Evolutionary conservation across 1,140 invertebrate species (phyloP).

Genomic region (Hycleus phaleratus): DNA sequence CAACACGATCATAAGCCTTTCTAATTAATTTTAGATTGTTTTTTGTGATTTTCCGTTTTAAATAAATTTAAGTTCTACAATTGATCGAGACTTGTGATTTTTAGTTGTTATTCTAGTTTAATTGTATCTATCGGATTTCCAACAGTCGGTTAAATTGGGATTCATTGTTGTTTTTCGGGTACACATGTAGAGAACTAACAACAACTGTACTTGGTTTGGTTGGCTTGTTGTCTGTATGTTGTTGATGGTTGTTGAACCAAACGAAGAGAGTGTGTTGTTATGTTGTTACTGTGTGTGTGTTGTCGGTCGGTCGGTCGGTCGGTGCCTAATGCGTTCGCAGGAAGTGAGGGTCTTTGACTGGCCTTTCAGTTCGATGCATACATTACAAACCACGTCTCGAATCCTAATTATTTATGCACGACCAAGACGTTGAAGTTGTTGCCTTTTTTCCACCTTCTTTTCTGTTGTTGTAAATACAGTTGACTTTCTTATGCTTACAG

Average conservation of each 20-base stretch:
- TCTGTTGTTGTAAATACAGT: too few species aligned
- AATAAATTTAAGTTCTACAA: not conserved
- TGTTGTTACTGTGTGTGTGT: not conserved
- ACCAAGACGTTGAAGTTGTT: not conserved
- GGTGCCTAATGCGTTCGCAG: conserved; percentile 22
- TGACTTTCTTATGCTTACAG: too few species aligned
- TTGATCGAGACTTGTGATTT: conserved; percentile 31
- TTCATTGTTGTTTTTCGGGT: not conserved
- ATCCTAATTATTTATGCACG: conserved; percentile 18
- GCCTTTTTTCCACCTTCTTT: too few species aligned
- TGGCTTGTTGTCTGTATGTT: not conserved
- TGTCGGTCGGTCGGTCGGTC: conserved; percentile 3
- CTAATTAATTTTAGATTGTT: conserved; percentile 24
- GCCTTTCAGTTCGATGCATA: conserved; percentile 14
- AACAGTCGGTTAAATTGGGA: conserved; percentile 9
- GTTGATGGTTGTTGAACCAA: conserved; percentile 1
- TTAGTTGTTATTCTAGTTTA: conserved; percentile 20
- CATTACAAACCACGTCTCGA: conserved; percentile 21
- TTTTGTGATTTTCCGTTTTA: conserved; percentile 19
- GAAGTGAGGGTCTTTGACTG: conserved; percentile 26
- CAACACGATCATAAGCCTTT: conserved; percentile 18
- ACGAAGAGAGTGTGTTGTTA: conserved; percentile 1
- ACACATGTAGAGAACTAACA: not conserved
- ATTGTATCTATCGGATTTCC: conserved; percentile 17
- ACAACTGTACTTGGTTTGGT: not conserved